Evolutionary conservation across 2,888 invertebrate genomes (phyloP), one percentile per base, ranked within the genome.

Genomic region (Cephus pygmeus): DNA sequence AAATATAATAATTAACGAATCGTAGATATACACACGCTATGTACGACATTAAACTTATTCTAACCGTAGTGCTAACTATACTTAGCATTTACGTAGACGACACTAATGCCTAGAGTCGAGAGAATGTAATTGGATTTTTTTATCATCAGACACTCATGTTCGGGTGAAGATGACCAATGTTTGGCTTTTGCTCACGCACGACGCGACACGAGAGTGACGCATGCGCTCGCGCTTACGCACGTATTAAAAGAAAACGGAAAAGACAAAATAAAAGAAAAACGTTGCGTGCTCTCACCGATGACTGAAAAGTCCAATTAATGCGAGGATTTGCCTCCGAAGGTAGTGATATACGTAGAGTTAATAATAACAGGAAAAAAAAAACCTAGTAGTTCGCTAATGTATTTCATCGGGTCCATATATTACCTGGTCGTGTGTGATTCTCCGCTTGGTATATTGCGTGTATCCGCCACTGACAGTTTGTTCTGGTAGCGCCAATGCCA

Each of bases 1-100:
- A 83, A 34, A 75, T 80, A 75, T 78, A 79, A 77, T 84, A 83
- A 84, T 81, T 81, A 85, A 84, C 78, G 78, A 84, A 35, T 56
- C 74, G 74, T 35, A 84, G 81, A 78, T 83, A 85, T 73, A 79
- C 36, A 69, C 73, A 78, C 73, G 78, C 75, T 80, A 80, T 78
- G 76, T 80, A 83, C 79, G 76, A 80, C 87, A 89, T 89, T 86
- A 88, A 80, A 86, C 85, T 87, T 89, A 90, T 89, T 88, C 86
- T 89, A 89, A 88, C 83, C 85, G 89, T 90, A 90, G 90, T 89
- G 88, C 89, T 89, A 86, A 88, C 86, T 86, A 86, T 89, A 90
- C 84, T 88, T 88, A 88, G 87, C 85, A 86, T 87, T 89, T 88
- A 88, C 87, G 87, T 89, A 90, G 88, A 87, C 71, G 83, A 83